Evolutionary conservation across 2,113 vertebrate species (phyloP).

Genomic region (Sialia sialis): DNA sequence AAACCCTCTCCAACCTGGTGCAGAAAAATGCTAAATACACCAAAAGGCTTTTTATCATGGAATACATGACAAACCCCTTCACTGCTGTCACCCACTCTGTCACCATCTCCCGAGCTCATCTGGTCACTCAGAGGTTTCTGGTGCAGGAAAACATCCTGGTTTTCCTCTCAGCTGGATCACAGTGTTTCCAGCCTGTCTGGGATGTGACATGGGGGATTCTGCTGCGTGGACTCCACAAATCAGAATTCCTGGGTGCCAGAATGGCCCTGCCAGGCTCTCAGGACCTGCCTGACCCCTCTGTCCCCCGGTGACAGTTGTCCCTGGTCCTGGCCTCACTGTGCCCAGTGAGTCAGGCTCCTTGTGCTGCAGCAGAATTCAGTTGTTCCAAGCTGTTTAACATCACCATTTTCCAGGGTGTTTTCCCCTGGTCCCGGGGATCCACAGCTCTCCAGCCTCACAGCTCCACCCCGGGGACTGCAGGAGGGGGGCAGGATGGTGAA

Average conservation of each 20-base stretch:
- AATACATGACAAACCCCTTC: not conserved
- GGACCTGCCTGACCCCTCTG: not conserved
- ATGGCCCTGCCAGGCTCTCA: not conserved
- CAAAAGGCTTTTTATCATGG: not conserved
- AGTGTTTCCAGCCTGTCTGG: not conserved
- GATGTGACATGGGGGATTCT: not conserved
- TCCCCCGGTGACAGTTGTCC: too few species aligned
- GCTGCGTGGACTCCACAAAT: not conserved
- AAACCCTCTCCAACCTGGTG: not conserved
- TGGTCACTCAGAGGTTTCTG: not conserved
- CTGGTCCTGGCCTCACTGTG: not conserved
- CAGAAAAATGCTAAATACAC: not conserved
- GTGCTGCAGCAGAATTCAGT: not conserved
- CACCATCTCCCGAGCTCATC: not conserved
- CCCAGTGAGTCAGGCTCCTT: not conserved
- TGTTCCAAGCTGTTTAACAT: not conserved
- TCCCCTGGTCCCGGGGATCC: not conserved
- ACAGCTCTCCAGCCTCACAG: not conserved
- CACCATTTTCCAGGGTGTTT: fast-evolving
- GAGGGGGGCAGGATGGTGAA: fast-evolving
- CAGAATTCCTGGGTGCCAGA: not conserved
- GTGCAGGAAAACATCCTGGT: not conserved
- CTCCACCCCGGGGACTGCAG: not conserved
- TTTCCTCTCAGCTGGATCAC: not conserved
- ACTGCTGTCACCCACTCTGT: not conserved